Evolutionary conservation across 2,888 invertebrate genomes (phyloP).

Genomic region (Cynaeus angustus): DNA sequence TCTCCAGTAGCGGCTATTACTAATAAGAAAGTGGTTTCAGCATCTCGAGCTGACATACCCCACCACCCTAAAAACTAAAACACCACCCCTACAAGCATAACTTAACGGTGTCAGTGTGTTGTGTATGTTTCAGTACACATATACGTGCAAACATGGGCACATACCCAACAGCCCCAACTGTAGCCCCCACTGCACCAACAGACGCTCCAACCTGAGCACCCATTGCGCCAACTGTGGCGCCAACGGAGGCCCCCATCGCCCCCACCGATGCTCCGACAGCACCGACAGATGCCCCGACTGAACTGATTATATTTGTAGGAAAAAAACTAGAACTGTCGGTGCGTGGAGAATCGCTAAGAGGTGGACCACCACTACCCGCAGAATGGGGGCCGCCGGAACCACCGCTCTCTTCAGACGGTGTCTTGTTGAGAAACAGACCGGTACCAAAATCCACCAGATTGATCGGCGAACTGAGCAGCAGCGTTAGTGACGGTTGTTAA

Average conservation of each 20-base stretch:
- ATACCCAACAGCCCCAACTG: conserved; percentile 68
- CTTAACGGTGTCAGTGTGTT: conserved; percentile 44
- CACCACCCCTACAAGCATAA: conserved; percentile 20
- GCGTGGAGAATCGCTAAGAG: conserved; percentile 78
- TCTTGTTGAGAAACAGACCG: conserved; percentile 93
- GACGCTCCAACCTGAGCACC: conserved; percentile 66
- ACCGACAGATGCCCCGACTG: conserved; percentile 69
- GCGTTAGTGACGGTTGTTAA: conserved; percentile 38
- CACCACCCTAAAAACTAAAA: not conserved
- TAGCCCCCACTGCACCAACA: conserved; percentile 66
- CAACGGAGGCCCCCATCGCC: conserved; percentile 65
- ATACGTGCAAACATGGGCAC: conserved; percentile 57
- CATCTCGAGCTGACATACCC: no score
- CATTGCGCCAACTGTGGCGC: conserved; percentile 67
- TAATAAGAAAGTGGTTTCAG: no score
- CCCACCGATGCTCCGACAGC: conserved; percentile 68
- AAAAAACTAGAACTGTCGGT: conserved; percentile 68
- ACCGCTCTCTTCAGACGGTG: conserved; percentile 91
- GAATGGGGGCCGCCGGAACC: conserved; percentile 73
- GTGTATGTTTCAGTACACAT: conserved; percentile 42
- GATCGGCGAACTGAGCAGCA: conserved; percentile 84
- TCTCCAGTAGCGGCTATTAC: no score
- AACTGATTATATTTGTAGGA: conserved; percentile 70
- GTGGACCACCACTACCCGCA: conserved; percentile 72
- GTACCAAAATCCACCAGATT: conserved; percentile 97